phyloP scores from a whole-genome alignment of 2,797 vertebrate species.

The Melanotaenia boesemani region DNA sequence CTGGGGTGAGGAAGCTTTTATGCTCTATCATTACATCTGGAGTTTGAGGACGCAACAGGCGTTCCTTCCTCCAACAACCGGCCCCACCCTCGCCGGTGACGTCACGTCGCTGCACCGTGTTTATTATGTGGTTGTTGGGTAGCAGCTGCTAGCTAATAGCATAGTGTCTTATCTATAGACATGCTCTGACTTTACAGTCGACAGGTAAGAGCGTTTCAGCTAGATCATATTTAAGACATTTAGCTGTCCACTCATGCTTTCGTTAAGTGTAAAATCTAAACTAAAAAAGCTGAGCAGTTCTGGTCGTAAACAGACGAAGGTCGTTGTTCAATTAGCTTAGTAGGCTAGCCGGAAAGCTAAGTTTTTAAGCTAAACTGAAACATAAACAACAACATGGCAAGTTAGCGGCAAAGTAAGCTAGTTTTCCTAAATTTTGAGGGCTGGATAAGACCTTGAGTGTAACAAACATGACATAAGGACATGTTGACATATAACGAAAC shows the following conservation, averaged over 20 bases:
- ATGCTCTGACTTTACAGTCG: constrained; percentile 72
- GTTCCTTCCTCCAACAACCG: constrained; percentile 29
- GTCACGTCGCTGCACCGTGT: constrained; percentile 61
- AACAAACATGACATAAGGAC: no score
- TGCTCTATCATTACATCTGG: not conserved
- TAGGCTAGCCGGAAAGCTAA: constrained; percentile 59
- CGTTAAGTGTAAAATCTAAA: not conserved
- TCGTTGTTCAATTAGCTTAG: constrained; percentile 53
- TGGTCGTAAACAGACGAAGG: constrained; percentile 63
- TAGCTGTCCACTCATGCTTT: not conserved
- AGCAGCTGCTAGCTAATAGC: constrained; percentile 62
- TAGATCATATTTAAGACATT: not conserved
- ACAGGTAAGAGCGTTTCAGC: constrained; percentile 57
- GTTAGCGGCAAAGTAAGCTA: not conserved
- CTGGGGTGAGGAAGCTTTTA: no score
- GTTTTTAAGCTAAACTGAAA: constrained; percentile 27
- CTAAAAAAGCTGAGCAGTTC: constrained; percentile 12
- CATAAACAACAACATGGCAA: not conserved
- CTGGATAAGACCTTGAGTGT: accelerated
- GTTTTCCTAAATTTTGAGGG: not conserved
- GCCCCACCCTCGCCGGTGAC: constrained; percentile 44
- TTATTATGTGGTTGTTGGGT: constrained; percentile 62
- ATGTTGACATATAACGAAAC: constrained; percentile 2
- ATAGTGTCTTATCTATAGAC: constrained; percentile 52
- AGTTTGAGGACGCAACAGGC: constrained; percentile 11